These are phyloP conservation scores for Vulpes ferrilata DNA, from an alignment of 2,113 vertebrate genomes.

Conservation along the genomic window DNA sequence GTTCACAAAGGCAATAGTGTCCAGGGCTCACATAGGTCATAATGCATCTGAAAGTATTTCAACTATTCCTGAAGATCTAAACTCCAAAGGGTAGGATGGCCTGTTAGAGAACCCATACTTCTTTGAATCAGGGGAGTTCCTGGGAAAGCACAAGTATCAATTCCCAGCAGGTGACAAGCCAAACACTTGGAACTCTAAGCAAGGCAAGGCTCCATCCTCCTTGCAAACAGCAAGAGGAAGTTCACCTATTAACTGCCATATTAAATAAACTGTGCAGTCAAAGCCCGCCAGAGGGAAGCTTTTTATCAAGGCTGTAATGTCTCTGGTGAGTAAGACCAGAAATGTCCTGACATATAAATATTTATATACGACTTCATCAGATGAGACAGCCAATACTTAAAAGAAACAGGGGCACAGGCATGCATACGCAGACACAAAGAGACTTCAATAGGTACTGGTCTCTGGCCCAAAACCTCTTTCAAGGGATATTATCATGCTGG, in stretches of 20 bases:
- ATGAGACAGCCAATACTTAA: constrained; percentile 78
- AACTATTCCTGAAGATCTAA: not conserved
- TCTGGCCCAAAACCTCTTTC: constrained; percentile 40
- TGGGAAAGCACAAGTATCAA: constrained; percentile 59
- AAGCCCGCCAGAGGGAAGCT: constrained; percentile 71
- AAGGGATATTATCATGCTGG: constrained; percentile 27
- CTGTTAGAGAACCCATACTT: constrained; percentile 45
- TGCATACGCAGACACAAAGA: constrained; percentile 34
- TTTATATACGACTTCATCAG: constrained; percentile 75
- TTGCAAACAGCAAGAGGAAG: constrained; percentile 75
- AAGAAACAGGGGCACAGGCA: constrained; percentile 62
- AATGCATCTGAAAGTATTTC: constrained; percentile 4
- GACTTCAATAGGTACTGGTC: constrained; percentile 49
- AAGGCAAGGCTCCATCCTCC: constrained; percentile 74
- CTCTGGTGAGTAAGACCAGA: constrained; percentile 77
- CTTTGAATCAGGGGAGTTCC: constrained; percentile 48
- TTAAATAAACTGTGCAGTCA: constrained; percentile 77
- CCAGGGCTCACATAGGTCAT: not conserved
- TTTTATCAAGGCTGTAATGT: constrained; percentile 73
- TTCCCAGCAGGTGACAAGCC: constrained; percentile 49
- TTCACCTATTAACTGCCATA: constrained; percentile 79
- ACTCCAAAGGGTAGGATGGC: constrained; percentile 35
- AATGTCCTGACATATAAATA: constrained; percentile 79
- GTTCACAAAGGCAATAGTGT: constrained; percentile 1
- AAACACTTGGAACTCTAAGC: constrained; percentile 66